These are phyloP conservation scores for Fukomys damarensis DNA, from an alignment of 2,113 vertebrate genomes.

Conservation along the genomic window DNA sequence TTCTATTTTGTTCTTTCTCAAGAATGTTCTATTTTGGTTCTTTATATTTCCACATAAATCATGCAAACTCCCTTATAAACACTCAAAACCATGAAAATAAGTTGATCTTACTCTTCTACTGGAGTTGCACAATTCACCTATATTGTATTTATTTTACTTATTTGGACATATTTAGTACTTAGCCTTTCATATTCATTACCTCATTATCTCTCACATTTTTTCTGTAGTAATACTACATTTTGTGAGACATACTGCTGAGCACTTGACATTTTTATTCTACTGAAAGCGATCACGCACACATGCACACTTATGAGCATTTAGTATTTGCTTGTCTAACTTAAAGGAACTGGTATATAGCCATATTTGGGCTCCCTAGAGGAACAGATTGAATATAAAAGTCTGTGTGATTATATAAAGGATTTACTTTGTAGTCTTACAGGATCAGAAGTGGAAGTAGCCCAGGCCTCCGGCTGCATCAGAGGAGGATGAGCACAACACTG, in stretches of 20 bases:
- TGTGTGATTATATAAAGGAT: not conserved
- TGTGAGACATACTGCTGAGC: not conserved
- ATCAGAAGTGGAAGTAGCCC: not conserved
- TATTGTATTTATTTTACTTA: not conserved
- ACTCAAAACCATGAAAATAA: not conserved
- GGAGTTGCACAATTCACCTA: not conserved
- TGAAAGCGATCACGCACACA: not conserved
- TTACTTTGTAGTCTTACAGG: not conserved
- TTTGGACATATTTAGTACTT: not conserved
- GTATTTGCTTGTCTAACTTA: not conserved
- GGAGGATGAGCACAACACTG: not conserved
- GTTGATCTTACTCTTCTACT: not conserved
- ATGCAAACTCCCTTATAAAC: not conserved
- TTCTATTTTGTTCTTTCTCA: not conserved
- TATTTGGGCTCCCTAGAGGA: not conserved
- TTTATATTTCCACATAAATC: not conserved
- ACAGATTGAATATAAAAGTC: not conserved
- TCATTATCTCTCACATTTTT: not conserved
- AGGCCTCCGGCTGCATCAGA: not conserved
- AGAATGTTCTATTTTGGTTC: not conserved
- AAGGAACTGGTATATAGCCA: not conserved
- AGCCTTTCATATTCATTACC: not conserved
- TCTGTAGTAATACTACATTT: not conserved
- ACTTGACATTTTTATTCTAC: not conserved
- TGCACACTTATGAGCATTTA: not conserved